Evolutionary conservation across 2,113 vertebrate genomes (phyloP).

Genomic region (Macquaria australasica): DNA sequence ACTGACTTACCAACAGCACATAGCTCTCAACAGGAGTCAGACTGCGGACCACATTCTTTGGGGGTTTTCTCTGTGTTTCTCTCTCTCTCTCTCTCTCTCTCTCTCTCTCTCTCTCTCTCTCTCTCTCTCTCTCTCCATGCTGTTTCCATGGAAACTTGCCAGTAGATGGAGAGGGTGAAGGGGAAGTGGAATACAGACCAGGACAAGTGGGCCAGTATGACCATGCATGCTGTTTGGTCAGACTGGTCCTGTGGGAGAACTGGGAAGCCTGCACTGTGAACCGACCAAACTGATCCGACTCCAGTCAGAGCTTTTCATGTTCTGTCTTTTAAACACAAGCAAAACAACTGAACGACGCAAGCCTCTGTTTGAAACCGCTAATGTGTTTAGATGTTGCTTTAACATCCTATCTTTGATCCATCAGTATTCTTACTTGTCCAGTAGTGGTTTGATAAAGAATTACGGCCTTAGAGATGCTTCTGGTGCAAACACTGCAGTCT

Average conservation of each 20-base stretch:
- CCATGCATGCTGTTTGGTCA: slow-evolving; percentile 65
- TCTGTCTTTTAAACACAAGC: slow-evolving; percentile 16
- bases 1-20: slow-evolving; percentile 35
- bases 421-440: not conserved
- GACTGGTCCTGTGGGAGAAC: slow-evolving; percentile 70
- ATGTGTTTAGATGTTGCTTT: not conserved
- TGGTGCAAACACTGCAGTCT: slow-evolving; percentile 1
- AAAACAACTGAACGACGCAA: not conserved
- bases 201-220: slow-evolving; percentile 80
- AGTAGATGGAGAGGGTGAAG: slow-evolving; percentile 69
- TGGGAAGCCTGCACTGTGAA: slow-evolving; percentile 54
- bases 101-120: slow-evolving; percentile 34
- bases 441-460: not conserved
- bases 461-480: not conserved
- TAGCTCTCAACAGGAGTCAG: slow-evolving; percentile 52
- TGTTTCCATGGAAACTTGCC: slow-evolving; percentile 89
- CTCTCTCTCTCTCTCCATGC: slow-evolving; percentile 51
- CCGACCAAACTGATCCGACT: slow-evolving; percentile 42
- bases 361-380: not conserved
- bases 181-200: slow-evolving; percentile 70
- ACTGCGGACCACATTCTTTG: slow-evolving; percentile 73
- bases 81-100: slow-evolving; percentile 21
- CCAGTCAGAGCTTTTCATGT: not conserved
- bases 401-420: slow-evolving; percentile 6
- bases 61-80: slow-evolving; percentile 55